Conservation (phyloP, 1,140 invertebrate genomes). For the Diorhabda carinulata region DNA sequence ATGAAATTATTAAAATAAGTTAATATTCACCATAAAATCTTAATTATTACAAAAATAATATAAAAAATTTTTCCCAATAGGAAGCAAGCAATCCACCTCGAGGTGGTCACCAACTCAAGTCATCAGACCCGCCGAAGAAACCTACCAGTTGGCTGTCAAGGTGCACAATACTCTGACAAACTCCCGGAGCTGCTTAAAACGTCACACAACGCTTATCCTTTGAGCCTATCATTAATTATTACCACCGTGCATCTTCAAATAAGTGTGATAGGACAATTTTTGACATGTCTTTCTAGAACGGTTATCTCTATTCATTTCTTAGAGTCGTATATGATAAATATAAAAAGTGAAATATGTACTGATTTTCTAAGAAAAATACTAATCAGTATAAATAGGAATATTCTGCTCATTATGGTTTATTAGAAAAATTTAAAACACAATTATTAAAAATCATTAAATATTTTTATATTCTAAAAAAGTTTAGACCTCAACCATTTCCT, state of each 20-base stretch:
- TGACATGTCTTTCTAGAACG: constrained; percentile 11
- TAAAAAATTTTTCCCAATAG: constrained; percentile 44
- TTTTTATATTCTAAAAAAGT: background rate
- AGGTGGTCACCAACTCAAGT: constrained; percentile 66
- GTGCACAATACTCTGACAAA: constrained; percentile 72
- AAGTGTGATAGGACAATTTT: background rate
- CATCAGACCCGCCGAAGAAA: constrained; percentile 68
- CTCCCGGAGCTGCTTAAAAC: constrained; percentile 16
- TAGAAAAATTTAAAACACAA: background rate
- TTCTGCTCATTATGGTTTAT: background rate
- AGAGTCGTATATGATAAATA: background rate
- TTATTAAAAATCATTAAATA: background rate
- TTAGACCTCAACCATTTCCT: no score
- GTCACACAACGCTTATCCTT: background rate
- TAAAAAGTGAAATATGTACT: background rate
- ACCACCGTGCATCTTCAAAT: background rate
- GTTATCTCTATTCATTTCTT: background rate
- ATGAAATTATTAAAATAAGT: no score
- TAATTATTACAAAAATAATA: no score
- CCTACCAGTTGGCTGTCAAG: constrained; percentile 68
- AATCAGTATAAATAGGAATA: background rate
- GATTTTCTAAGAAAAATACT: background rate
- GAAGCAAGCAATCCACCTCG: constrained; percentile 78
- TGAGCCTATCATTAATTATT: background rate
- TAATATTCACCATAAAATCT: no score